These are phyloP conservation scores for Mamestra configurata DNA, from an alignment of 1,140 invertebrate genomes.

Conservation along the genomic window DNA sequence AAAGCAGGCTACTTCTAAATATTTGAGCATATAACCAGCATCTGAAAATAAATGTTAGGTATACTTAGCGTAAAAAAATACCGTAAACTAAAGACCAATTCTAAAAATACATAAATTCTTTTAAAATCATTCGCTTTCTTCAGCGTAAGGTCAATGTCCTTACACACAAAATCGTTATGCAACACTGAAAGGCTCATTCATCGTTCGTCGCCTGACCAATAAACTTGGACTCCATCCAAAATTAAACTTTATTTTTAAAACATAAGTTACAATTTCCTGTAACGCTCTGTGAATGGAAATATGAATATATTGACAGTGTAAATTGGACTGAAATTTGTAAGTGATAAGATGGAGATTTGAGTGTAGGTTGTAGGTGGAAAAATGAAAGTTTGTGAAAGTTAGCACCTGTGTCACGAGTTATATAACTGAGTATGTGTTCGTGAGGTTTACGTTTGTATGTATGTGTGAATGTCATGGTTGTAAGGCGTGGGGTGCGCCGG, in stretches of 20 bases:
- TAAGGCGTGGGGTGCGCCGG: not conserved
- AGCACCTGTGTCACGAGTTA: constrained; percentile 56
- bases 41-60: too few relatives aligned
- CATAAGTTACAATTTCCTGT: not conserved
- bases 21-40: too few relatives aligned
- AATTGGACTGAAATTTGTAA: not conserved
- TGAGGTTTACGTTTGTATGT: constrained; percentile 10
- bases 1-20: too few relatives aligned
- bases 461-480: constrained; percentile 30
- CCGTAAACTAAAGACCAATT: not conserved
- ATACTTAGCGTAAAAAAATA: too few relatives aligned
- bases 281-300: not conserved
- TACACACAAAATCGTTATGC: constrained; percentile 25
- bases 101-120: not conserved
- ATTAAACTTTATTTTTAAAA: not conserved
- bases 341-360: not conserved
- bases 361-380: constrained; percentile 23
- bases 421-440: constrained; percentile 46
- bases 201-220: constrained; percentile 30
- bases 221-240: not conserved
- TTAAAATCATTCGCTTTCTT: constrained; percentile 42
- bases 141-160: constrained; percentile 36
- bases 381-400: constrained; percentile 62
- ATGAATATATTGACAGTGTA: not conserved
- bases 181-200: constrained; percentile 48